Evolutionary conservation across 2,113 vertebrate species (phyloP).

Genomic region (Tenebrosternarchus preto): DNA sequence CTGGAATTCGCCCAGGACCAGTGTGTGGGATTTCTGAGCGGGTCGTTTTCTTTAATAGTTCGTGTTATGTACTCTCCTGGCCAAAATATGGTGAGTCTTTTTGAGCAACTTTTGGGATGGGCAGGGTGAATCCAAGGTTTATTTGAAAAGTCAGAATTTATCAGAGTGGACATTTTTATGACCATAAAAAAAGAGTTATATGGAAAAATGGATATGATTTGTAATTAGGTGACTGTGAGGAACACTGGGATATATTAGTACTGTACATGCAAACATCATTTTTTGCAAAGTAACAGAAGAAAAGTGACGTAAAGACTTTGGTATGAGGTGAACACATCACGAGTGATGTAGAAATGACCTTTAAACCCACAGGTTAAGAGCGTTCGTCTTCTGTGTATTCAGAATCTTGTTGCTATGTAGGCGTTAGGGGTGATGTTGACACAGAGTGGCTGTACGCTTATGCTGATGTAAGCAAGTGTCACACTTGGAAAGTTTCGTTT

Average conservation of each 20-base stretch:
- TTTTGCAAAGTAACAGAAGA: too few species aligned
- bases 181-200: slow-evolving; percentile 36
- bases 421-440: too few species aligned
- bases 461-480: slow-evolving; percentile 2
- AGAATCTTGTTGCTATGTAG: slow-evolving; percentile 36
- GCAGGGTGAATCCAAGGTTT: not conserved
- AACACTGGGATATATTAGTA: slow-evolving; percentile 45
- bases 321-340: slow-evolving; percentile 27
- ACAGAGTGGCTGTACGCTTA: not conserved
- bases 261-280: slow-evolving; percentile 9
- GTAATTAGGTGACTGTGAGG: slow-evolving; percentile 25
- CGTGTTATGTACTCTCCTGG: slow-evolving; percentile 13
- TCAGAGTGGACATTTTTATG: slow-evolving; percentile 24
- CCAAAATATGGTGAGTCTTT: slow-evolving; percentile 9
- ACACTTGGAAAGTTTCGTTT: too few species aligned
- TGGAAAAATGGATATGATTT: slow-evolving; percentile 39
- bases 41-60: slow-evolving; percentile 40
- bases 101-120: not conserved
- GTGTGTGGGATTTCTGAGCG: slow-evolving; percentile 30
- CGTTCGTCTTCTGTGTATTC: slow-evolving; percentile 13
- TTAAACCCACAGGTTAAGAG: slow-evolving; percentile 59
- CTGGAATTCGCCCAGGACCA: slow-evolving; percentile 33
- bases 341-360: slow-evolving; percentile 55
- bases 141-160: slow-evolving; percentile 25
- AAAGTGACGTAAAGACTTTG: too few species aligned